These are phyloP conservation scores for Penelope pileata DNA, from an alignment of 2,113 vertebrate species.

Conservation along the genomic window DNA sequence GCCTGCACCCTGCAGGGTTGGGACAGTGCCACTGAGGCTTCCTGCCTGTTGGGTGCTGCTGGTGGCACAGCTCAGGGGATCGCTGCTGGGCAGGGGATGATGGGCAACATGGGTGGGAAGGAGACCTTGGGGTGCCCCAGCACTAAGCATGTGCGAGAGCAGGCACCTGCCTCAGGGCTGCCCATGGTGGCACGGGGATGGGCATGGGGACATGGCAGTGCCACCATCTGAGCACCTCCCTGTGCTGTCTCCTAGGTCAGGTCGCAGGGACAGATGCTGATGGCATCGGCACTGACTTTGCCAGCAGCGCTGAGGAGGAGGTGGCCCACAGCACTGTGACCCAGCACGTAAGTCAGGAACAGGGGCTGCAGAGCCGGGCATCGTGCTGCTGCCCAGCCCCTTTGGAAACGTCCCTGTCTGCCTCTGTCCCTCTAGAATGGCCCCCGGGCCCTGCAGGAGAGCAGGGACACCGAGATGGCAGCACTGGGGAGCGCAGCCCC, in stretches of 20 bases:
- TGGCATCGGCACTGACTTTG: slow-evolving; percentile 74
- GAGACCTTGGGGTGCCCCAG: neutral
- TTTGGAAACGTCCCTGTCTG: neutral
- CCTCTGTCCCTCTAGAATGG: slow-evolving; percentile 60
- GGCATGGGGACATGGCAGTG: neutral
- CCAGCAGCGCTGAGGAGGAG: slow-evolving; percentile 79
- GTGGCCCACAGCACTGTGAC: slow-evolving; percentile 23
- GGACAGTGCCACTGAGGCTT: neutral
- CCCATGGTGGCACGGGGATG: accelerated
- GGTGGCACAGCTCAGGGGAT: neutral
- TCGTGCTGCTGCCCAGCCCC: accelerated
- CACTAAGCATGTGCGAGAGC: neutral
- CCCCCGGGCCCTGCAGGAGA: slow-evolving; percentile 29
- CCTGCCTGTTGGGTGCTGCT: accelerated
- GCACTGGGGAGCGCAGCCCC: neutral
- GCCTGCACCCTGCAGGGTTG: accelerated
- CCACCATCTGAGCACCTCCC: neutral
- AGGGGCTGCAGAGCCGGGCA: neutral
- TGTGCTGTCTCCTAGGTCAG: slow-evolving; percentile 73
- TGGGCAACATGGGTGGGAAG: neutral
- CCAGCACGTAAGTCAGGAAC: slow-evolving; percentile 66
- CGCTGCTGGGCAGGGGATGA: neutral
- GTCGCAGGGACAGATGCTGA: slow-evolving; percentile 63
- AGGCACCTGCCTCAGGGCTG: neutral
- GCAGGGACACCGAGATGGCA: neutral